A percentile compares a stretch with the other conserved stretches of the same genome.
Evolutionary conservation across 2,113 vertebrate species (phyloP).

Genomic region (Tyrannus savana): DNA sequence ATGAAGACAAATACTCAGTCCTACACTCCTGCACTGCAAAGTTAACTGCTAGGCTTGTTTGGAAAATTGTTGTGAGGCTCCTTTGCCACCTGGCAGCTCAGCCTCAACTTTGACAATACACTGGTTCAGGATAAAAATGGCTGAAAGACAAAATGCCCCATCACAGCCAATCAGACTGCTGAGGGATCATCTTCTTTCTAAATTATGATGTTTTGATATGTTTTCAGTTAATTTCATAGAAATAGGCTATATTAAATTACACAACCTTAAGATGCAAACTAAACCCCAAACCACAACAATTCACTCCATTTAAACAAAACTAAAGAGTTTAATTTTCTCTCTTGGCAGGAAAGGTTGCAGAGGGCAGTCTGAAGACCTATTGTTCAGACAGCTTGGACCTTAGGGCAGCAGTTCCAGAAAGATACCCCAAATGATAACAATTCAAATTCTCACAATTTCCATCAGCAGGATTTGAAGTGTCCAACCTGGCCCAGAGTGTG

Average conservation of each 20-base stretch:
- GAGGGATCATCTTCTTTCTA: background rate
- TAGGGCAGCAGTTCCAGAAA: background rate
- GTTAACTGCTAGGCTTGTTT: background rate
- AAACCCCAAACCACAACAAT: background rate
- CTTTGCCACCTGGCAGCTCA: background rate
- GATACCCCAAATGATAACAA: background rate
- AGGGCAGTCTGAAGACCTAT: background rate
- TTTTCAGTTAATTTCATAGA: background rate
- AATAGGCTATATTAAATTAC: background rate
- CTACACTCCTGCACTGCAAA: background rate
- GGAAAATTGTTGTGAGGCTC: background rate
- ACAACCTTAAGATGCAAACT: background rate
- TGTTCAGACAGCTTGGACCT: background rate
- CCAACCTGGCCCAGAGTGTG: background rate
- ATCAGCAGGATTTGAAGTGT: background rate
- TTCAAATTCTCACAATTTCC: background rate
- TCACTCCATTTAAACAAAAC: background rate
- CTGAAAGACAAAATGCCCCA: accelerated
- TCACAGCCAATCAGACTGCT: background rate
- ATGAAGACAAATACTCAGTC: background rate
- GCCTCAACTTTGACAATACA: background rate
- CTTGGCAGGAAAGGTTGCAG: background rate
- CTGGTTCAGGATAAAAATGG: background rate
- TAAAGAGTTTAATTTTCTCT: background rate
- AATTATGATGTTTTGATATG: background rate